Percentiles rank a stretch among this genome's conserved stretches.
These are phyloP conservation scores for Monodelphis domestica DNA, from an alignment of 2,797 vertebrate genomes.

Conservation along the genomic window DNA sequence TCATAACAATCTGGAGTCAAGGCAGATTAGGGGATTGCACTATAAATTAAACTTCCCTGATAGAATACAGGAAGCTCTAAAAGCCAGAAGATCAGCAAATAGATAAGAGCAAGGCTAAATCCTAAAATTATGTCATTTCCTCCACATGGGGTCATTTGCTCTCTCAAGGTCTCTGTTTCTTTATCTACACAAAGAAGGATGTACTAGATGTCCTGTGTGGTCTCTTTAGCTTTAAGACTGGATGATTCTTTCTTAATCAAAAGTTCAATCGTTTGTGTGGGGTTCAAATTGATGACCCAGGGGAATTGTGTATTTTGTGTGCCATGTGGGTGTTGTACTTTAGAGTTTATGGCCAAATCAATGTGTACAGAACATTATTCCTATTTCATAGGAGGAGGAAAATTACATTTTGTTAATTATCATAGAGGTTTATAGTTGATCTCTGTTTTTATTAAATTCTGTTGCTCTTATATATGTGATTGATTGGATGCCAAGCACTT, in stretches of 20 bases:
- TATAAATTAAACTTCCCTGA: neutral
- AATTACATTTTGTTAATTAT: slow-evolving; percentile 36
- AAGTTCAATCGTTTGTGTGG: slow-evolving; percentile 6
- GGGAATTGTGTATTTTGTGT: neutral
- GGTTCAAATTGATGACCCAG: neutral
- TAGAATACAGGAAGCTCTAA: neutral
- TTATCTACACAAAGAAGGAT: neutral
- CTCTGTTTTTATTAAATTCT: slow-evolving; percentile 46
- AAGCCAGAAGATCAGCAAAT: neutral
- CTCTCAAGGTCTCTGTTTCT: neutral
- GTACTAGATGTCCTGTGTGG: neutral
- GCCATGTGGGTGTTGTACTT: slow-evolving; percentile 24
- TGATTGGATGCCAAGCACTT: slow-evolving; percentile 4
- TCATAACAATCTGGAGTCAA: neutral
- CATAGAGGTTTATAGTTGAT: slow-evolving; percentile 30
- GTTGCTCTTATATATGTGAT: slow-evolving; percentile 28
- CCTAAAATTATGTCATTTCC: neutral
- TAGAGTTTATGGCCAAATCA: slow-evolving; percentile 30
- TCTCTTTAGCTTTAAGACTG: neutral
- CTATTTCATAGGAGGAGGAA: slow-evolving; percentile 1
- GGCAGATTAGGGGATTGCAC: neutral
- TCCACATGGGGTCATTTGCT: neutral
- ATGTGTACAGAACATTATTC: neutral
- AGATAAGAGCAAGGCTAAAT: too few relatives aligned
- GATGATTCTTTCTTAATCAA: slow-evolving; percentile 12